Conservation (phyloP, 2,113 vertebrate species). For the Glaucidium brasilianum region DNA sequence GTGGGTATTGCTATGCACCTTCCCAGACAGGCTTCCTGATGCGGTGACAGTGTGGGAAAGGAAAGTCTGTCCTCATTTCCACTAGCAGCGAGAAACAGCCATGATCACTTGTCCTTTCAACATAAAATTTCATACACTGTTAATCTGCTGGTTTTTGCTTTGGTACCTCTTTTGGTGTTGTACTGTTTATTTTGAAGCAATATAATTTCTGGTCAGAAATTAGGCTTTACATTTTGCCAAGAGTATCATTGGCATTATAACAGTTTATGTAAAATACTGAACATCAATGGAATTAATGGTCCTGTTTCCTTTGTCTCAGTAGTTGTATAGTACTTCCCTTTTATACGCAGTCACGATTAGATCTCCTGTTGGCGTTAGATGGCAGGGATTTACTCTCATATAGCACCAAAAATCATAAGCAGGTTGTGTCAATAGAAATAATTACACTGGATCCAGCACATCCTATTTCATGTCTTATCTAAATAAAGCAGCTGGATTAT, state of each 20-base stretch:
- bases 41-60: not conserved
- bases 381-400: slow-evolving; percentile 37
- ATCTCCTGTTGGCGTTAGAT: not conserved
- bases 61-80: not conserved
- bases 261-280: not conserved
- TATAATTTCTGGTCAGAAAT: not conserved
- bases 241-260: not conserved
- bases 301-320: not conserved
- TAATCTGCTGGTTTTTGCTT: not conserved
- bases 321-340: not conserved
- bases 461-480: slow-evolving; percentile 26
- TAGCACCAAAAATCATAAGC: slow-evolving; percentile 27
- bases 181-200: not conserved
- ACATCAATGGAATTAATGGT: not conserved
- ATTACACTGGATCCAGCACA: slow-evolving; percentile 49
- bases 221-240: not conserved
- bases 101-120: not conserved
- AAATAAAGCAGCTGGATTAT: slow-evolving; percentile 59
- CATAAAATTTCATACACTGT: not conserved
- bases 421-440: slow-evolving; percentile 52
- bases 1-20: not conserved
- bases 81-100: not conserved
- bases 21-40: not conserved
- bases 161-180: not conserved
- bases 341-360: not conserved